Evolutionary conservation across 1,140 invertebrate species (phyloP), one percentile per base, ranked within the genome.

Genomic region (Anoplolepis gracilipes): DNA sequence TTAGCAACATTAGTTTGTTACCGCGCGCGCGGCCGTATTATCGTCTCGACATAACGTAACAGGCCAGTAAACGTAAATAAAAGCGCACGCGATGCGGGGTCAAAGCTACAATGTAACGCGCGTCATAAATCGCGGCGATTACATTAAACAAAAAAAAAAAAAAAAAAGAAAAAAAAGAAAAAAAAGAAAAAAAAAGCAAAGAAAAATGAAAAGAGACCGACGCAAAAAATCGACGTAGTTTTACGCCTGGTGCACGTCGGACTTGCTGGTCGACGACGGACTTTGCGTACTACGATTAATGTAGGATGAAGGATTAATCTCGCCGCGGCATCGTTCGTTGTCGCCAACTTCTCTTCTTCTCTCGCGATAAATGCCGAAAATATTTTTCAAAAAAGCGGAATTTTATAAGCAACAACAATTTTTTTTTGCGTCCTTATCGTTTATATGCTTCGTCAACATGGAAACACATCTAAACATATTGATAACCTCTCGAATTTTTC

Each of bases 361-460:
- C 0, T 22, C 22, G 13, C 59, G 81, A 84, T 84, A 76, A 64
- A 53, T 1, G 7, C 7, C 28, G 28, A 77, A 77, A 84, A 65
- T 87, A 73, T 81, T 88, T 53, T 85, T 81, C 46, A 7, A 76
- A 85, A 81, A 65, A 30, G 87, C 49, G 59, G 59, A 87, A 84
- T 84, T 84, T 75, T 67, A 77, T 75, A 42, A 62, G 72, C 36
- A n/a, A 30, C n/a, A 49, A 53, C 42, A 69, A 25, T 16, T 67
- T 69, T 16, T 67, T 69, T 69, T 39, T 36, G 55, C n/a, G 16
- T 39, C 53, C 57, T 89, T 86, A 89, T 89, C 88, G 49, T 55
- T 53, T n/a, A 10, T 64, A 22, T 16, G 46, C 46, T 84, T 36
- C 39, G 61, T 64, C 49, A 42, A 30, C 19, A 6, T 42, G 33